phyloP scores from a whole-genome alignment of 1,140 invertebrate genomes.

The Drosophila teissieri region DNA sequence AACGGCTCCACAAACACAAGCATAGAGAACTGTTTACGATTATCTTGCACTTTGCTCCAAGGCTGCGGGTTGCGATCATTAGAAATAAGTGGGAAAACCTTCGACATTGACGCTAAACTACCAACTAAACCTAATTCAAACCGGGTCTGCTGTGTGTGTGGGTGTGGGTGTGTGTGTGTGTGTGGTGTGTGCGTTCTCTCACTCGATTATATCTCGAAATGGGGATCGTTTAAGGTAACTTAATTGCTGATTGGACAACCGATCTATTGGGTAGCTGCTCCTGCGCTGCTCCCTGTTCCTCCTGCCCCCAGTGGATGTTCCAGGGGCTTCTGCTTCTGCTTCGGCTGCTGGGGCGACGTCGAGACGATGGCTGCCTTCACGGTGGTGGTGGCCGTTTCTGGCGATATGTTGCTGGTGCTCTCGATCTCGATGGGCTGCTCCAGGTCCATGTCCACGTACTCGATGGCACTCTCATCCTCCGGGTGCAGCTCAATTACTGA shows the following conservation, averaged over 20 bases:
- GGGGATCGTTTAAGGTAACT: slow-evolving; percentile 18
- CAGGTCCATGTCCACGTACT: slow-evolving; percentile 80
- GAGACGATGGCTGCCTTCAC: slow-evolving; percentile 49
- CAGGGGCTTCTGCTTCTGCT: slow-evolving; percentile 23
- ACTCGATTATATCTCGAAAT: slow-evolving; percentile 27
- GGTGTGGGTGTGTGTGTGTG: slow-evolving; percentile 11
- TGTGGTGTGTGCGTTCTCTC: slow-evolving; percentile 56
- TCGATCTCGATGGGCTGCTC: slow-evolving; percentile 76
- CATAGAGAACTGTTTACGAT: slow-evolving; percentile 40
- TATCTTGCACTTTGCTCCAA: slow-evolving; percentile 73
- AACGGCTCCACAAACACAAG: slow-evolving; percentile 15
- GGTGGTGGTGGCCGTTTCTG: slow-evolving; percentile 50
- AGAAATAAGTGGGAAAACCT: slow-evolving; percentile 23
- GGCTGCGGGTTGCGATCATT: slow-evolving; percentile 5
- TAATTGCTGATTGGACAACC: not conserved
- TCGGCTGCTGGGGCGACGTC: slow-evolving; percentile 17
- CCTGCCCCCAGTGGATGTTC: slow-evolving; percentile 22
- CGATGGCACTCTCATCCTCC: slow-evolving; percentile 76
- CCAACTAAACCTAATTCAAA: slow-evolving; percentile 71
- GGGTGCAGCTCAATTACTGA: slow-evolving; percentile 73
- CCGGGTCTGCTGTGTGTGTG: slow-evolving; percentile 51
- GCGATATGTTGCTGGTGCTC: slow-evolving; percentile 64
- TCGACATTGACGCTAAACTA: slow-evolving; percentile 64
- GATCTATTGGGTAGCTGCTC: slow-evolving; percentile 41
- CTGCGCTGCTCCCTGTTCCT: not conserved